Conservation (phyloP, 2,888 invertebrate species). For the Oxyteleia sp. region DNA sequence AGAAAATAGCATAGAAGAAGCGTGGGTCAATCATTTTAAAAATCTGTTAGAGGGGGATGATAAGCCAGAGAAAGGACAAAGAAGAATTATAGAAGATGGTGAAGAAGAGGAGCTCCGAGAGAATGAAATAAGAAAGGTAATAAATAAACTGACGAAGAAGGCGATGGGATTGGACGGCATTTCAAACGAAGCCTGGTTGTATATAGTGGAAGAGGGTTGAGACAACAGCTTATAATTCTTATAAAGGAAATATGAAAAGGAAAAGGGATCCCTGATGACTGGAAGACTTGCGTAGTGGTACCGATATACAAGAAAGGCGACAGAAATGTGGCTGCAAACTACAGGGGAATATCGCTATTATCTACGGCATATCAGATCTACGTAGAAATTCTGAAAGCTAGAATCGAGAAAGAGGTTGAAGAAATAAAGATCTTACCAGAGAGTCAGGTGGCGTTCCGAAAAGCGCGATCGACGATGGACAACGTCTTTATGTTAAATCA, state of each 20-base stretch:
- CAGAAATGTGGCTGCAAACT: neutral
- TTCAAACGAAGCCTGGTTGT: slow-evolving; percentile 14
- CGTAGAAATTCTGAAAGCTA: slow-evolving; percentile 1
- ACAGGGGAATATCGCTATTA: neutral
- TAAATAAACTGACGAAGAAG: neutral
- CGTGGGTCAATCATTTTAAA: neutral
- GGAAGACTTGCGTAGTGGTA: neutral
- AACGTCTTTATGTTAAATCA: neutral
- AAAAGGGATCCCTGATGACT: slow-evolving; percentile 2
- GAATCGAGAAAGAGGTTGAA: neutral
- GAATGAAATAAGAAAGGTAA: neutral
- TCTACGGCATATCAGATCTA: slow-evolving; percentile 16
- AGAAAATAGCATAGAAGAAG: neutral
- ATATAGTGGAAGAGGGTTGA: neutral
- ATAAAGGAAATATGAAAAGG: slow-evolving; percentile 1
- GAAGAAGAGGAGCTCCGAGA: neutral
- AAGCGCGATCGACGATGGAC: neutral
- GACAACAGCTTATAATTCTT: too few relatives aligned
- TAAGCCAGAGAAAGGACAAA: neutral
- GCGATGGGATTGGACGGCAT: neutral
- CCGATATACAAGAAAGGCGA: slow-evolving; percentile 10
- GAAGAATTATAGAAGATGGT: neutral
- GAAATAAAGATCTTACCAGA: neutral
- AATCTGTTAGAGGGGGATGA: slow-evolving; percentile 1
- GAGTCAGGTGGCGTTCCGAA: neutral